Evolutionary conservation across 2,888 invertebrate species (phyloP), one percentile per base, ranked within the genome.

Genomic region (Dryadula phaetusa): DNA sequence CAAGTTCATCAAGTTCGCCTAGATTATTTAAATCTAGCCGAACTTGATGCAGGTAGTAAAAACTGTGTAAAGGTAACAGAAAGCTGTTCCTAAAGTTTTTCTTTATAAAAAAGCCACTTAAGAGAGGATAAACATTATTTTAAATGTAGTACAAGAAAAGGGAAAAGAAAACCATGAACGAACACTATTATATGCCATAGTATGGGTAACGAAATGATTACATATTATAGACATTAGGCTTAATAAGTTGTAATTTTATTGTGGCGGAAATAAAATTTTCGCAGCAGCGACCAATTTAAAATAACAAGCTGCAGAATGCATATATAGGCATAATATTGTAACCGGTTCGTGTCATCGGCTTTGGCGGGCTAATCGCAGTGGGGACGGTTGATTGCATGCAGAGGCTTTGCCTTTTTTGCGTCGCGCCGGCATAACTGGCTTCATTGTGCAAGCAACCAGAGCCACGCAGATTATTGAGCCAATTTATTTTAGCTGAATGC

Each of bases 341-440:
- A 75, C 78, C 73, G 74, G 79, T 78, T 83, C 89, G 88, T 90
- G 90, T 85, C 84, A 81, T 82, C 82, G 82, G 81, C 79, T 82
- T 80, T 82, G 83, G 84, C 74, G 73, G 84, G 87, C 88, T 90
- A 90, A 90, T 89, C 86, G 81, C 76, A 77, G 77, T 71, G 77
- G 80, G 78, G 77, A 80, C 84, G 82, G 79, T 83, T 89, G 88
- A 88, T 90, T 89, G 90, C 86, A 86, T 86, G 81, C 84, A 79
- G 64, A 69, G 62, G 71, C 64, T 66, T 72, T 67, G 56, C 67
- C 72, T 73, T 72, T 74, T 74, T 76, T 71, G 62, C 69, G 78
- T 68, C 66, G 79, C 44, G 58, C 78, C 78, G 73, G 79, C 77
- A 78, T 82, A 84, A 82, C 84, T 82, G 81, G 83, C 84, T 84